phyloP scores from a whole-genome alignment of 2,797 vertebrate species.

The Phataginus tricuspis region DNA sequence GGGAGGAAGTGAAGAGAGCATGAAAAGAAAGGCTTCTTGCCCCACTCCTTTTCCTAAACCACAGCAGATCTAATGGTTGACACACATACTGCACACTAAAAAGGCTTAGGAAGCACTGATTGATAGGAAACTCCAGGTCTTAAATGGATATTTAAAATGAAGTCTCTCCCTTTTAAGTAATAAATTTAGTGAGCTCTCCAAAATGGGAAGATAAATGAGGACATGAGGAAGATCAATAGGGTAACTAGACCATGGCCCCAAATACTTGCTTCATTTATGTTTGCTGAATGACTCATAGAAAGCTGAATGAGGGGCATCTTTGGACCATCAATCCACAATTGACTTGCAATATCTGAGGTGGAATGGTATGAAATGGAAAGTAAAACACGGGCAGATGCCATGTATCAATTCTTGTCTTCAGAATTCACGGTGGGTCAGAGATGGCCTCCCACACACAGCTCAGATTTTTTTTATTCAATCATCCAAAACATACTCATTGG shows the following conservation, averaged over 20 bases:
- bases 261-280: too few species aligned
- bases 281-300: neutral
- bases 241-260: neutral
- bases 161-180: neutral
- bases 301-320: neutral
- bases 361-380: neutral
- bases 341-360: neutral
- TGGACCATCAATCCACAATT: neutral
- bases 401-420: neutral
- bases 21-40: neutral
- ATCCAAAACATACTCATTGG: neutral
- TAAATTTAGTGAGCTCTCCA: neutral
- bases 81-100: neutral
- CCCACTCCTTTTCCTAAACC: too few species aligned
- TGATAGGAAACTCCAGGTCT: neutral
- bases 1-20: neutral
- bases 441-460: neutral
- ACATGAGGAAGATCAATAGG: neutral
- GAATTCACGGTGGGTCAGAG: neutral
- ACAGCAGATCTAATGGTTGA: neutral
- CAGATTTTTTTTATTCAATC: neutral
- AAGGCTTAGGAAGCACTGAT: neutral
- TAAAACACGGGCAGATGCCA: neutral
- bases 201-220: neutral
- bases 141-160: neutral